These are phyloP conservation scores for Drosophila jambulina DNA, from an alignment of 1,140 invertebrate genomes.

Conservation along the genomic window DNA sequence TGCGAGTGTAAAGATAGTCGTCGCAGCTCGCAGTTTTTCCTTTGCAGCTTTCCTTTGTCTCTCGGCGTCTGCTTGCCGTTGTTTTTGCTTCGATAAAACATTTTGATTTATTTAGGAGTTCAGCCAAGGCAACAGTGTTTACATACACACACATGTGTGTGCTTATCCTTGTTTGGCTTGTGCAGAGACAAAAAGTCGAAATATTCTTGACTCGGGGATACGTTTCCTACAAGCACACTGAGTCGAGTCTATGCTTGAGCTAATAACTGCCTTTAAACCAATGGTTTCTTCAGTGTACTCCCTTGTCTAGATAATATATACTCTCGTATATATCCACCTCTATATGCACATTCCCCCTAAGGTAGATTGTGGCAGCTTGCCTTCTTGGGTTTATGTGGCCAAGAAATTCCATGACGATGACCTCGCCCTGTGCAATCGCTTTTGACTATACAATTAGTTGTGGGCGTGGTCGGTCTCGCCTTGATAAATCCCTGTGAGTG, in stretches of 20 bases:
- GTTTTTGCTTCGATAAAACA: slow-evolving; percentile 29
- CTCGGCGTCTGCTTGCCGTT: neutral
- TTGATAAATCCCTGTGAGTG: slow-evolving; percentile 23
- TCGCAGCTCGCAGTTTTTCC: slow-evolving; percentile 30
- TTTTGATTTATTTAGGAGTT: slow-evolving; percentile 60
- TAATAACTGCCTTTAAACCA: neutral
- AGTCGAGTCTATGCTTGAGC: neutral
- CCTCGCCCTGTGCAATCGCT: slow-evolving; percentile 50
- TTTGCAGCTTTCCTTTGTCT: slow-evolving; percentile 15
- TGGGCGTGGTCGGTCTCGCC: slow-evolving; percentile 14
- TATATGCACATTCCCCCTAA: slow-evolving; percentile 10
- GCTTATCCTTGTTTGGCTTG: slow-evolving; percentile 2
- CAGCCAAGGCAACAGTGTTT: slow-evolving; percentile 38
- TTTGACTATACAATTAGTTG: slow-evolving; percentile 47
- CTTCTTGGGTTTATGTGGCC: slow-evolving; percentile 27
- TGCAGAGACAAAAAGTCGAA: slow-evolving; percentile 3
- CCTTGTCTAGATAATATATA: slow-evolving; percentile 2
- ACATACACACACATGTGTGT: neutral
- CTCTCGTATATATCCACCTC: neutral
- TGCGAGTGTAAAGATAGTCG: slow-evolving; percentile 33
- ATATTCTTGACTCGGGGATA: neutral
- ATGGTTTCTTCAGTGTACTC: neutral
- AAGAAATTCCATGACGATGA: slow-evolving; percentile 24
- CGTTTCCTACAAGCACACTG: neutral
- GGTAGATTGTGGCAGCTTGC: slow-evolving; percentile 31